Conservation (phyloP, 2,797 vertebrate genomes). For the Lagodon rhomboides region DNA sequence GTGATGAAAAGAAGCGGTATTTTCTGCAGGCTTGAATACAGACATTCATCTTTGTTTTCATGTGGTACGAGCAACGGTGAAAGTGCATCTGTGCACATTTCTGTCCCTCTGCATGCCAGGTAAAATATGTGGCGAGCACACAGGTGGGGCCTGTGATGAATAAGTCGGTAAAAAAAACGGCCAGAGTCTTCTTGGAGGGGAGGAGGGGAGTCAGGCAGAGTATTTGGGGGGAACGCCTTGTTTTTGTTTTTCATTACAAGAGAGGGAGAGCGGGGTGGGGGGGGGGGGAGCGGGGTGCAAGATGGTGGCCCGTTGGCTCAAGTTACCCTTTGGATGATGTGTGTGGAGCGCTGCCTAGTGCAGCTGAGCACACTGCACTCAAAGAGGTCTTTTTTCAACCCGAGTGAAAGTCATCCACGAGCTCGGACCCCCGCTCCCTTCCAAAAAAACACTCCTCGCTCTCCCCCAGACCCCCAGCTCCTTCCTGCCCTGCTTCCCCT, state of each 20-base stretch:
- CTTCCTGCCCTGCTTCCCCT: conserved; percentile 82
- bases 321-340: conserved; percentile 77
- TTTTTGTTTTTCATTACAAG: conserved; percentile 81
- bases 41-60: conserved; percentile 32
- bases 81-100: conserved; percentile 51
- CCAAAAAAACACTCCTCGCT: conserved; percentile 47
- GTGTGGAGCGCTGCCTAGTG: conserved; percentile 71
- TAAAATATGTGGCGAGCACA: conserved; percentile 62
- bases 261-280: conserved; percentile 12
- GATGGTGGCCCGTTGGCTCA: conserved; percentile 78
- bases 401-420: conserved; percentile 76
- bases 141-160: conserved; percentile 56
- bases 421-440: conserved; percentile 67
- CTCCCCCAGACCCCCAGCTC: conserved; percentile 73
- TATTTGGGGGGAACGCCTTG: conserved; percentile 78
- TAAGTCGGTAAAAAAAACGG: conserved; percentile 50
- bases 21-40: conserved; percentile 18
- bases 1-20: conserved; percentile 19
- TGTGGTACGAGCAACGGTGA: conserved; percentile 14
- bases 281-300: conserved; percentile 32
- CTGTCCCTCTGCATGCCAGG: conserved; percentile 44
- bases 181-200: conserved; percentile 35
- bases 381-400: conserved; percentile 81
- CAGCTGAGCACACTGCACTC: conserved; percentile 86
- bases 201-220: conserved; percentile 38